A percentile compares a stretch with the other conserved stretches of the same genome.
Evolutionary conservation across 2,113 vertebrate species (phyloP).

Genomic region (Coryphaenoides rupestris): DNA sequence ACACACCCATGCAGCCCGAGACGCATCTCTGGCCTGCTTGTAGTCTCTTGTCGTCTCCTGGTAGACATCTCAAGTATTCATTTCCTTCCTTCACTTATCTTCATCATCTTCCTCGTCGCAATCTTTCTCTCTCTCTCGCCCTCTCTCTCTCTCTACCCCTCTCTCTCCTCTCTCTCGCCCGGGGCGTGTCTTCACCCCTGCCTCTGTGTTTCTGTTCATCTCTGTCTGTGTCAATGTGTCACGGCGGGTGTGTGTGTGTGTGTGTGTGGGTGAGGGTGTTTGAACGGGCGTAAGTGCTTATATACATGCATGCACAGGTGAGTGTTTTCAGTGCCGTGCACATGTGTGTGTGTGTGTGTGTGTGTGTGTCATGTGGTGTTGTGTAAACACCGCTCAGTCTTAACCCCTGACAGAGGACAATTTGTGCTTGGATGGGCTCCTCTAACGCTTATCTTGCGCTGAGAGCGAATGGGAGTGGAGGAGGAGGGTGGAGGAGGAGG

Average conservation of each 20-base stretch:
- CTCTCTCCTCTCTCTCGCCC: no score
- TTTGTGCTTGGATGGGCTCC: constrained; percentile 47
- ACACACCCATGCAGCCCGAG: no score
- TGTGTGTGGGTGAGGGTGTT: constrained; percentile 9
- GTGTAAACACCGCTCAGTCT: constrained; percentile 61
- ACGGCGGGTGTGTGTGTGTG: constrained; percentile 5
- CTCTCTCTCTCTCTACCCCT: constrained; percentile 14
- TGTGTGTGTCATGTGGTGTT: constrained; percentile 34
- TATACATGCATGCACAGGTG: constrained; percentile 24
- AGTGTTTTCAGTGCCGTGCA: no score
- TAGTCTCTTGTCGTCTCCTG: no score
- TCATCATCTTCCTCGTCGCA: background rate
- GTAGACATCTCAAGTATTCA: no score
- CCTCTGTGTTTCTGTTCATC: no score
- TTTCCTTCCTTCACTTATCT: no score
- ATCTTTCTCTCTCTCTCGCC: constrained; percentile 15
- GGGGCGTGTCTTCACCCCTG: no score
- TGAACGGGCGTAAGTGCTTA: no score
- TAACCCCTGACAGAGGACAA: constrained; percentile 52
- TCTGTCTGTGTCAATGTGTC: no score
- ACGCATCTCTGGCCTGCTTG: no score
- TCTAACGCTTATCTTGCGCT: constrained; percentile 45
- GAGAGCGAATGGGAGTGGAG: constrained; percentile 33
- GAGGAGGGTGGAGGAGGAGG: constrained; percentile 10
- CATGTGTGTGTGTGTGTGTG: constrained; percentile 1